These are phyloP conservation scores for Sus cebifrons DNA, from an alignment of 2,797 vertebrate genomes.

Conservation along the genomic window DNA sequence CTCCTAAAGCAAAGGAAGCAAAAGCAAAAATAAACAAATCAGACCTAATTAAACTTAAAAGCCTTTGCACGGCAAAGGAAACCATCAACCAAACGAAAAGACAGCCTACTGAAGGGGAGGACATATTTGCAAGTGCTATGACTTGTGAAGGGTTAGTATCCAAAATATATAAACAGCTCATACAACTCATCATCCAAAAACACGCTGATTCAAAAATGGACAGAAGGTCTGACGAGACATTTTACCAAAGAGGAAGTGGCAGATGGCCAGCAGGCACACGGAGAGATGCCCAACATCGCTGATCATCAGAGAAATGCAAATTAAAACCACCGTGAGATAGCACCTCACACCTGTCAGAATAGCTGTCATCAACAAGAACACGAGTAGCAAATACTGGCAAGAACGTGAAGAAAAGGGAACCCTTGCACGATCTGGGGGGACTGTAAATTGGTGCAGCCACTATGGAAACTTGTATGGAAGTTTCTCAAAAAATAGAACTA, in stretches of 20 bases:
- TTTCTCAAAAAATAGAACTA: neutral
- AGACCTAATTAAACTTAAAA: neutral
- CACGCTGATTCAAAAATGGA: neutral
- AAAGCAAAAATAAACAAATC: no score
- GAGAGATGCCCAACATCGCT: neutral
- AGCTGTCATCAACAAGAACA: neutral
- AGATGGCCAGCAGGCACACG: neutral
- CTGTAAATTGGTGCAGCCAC: neutral
- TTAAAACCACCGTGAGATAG: rapidly evolving
- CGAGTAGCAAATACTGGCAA: no score
- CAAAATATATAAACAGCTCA: neutral
- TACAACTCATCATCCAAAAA: neutral
- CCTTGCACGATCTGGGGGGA: rapidly evolving
- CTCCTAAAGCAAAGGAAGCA: no score
- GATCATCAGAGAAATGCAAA: neutral
- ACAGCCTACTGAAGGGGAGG: neutral
- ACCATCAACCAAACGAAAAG: neutral
- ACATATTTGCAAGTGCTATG: neutral
- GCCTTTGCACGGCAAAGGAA: neutral
- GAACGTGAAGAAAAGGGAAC: neutral
- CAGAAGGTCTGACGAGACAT: neutral
- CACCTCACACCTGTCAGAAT: neutral
- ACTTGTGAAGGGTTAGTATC: neutral
- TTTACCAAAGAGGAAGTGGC: neutral
- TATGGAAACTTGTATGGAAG: neutral